These are phyloP conservation scores for Piaya cayana DNA, from an alignment of 2,113 vertebrate genomes.

Conservation along the genomic window DNA sequence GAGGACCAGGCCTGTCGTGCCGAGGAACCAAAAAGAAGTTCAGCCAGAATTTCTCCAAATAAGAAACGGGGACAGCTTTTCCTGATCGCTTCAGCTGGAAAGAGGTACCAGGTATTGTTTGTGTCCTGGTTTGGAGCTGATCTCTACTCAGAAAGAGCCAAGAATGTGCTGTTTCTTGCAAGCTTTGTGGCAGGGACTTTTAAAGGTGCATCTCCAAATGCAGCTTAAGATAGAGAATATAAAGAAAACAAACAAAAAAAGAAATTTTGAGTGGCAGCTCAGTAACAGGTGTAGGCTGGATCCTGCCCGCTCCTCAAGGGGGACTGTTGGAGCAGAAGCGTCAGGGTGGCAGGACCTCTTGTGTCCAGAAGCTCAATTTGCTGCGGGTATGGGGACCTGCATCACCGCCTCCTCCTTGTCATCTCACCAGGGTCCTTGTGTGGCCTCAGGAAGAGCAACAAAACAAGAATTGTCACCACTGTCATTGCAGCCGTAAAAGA, in stretches of 20 bases:
- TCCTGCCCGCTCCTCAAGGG: not conserved
- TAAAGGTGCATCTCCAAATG: not conserved
- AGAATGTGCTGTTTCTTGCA: not conserved
- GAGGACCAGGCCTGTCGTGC: not conserved
- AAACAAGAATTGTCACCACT: not conserved
- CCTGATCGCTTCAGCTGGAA: not conserved
- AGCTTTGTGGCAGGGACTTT: not conserved
- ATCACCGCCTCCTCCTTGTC: not conserved
- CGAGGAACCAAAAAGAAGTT: not conserved
- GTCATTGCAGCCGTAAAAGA: not conserved
- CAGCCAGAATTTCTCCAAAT: not conserved
- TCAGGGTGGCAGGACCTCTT: not conserved
- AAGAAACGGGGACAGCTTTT: not conserved
- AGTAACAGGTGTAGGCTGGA: not conserved
- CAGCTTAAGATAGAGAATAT: not conserved
- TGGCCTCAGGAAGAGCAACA: not conserved
- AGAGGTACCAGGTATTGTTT: not conserved
- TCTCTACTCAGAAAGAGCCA: not conserved
- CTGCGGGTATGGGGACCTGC: not conserved
- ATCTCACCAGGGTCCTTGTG: not conserved
- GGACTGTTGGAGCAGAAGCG: not conserved
- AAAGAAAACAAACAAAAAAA: not conserved
- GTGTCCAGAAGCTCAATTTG: not conserved
- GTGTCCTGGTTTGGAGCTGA: not conserved
- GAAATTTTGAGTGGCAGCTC: not conserved